Evolutionary conservation across 2,113 vertebrate genomes (phyloP), one percentile per base, ranked within the genome.

Genomic region (Misgurnus mizolepis): DNA sequence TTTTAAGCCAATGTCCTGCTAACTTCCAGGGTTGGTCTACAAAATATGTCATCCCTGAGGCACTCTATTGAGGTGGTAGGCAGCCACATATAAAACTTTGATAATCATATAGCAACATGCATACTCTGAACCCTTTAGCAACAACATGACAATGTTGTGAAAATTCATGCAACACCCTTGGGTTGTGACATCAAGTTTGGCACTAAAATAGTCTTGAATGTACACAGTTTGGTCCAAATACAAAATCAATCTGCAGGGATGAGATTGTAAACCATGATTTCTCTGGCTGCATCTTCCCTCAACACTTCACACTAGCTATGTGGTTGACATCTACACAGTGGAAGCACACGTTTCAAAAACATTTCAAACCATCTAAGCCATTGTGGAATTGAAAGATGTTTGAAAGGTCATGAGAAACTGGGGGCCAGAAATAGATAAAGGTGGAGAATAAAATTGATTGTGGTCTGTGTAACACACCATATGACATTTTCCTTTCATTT

Each of bases 391-490:
- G 55, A 12, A 76, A 41, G 6, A 10, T 53, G 53, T 76, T 5
- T 11, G 6, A 76, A 76, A 66, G 74, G 60, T 76, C 34, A 76
- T 45, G 34, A 40, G 34, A 66, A 65, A 66, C 6, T 66, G 17
- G 47, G 61, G 15, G 43, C 22, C 45, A 18, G 34, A 66, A 39
- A 76, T 53, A 6, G 74, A 66, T 53, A 66, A 22, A 55, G 62
- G 12, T 47, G 9, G 27, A 40, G 34, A 66, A 66, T 65, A 18
- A 66, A 67, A 66, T 66, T 17, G 34, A 77, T 67, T 6, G 17
- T 66, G 75, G 47, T 27, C 8, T 55, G 9, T 45, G 17, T 66
- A 53, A 22, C 62, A 53, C 34, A 55, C 6, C 45, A 4, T 18
- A 18, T 77, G 62, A 77, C 75, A 47, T 77, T 66, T 67, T 15